Conservation (phyloP, 2,888 invertebrate species). For the Stenchaetothrips biformis region DNA sequence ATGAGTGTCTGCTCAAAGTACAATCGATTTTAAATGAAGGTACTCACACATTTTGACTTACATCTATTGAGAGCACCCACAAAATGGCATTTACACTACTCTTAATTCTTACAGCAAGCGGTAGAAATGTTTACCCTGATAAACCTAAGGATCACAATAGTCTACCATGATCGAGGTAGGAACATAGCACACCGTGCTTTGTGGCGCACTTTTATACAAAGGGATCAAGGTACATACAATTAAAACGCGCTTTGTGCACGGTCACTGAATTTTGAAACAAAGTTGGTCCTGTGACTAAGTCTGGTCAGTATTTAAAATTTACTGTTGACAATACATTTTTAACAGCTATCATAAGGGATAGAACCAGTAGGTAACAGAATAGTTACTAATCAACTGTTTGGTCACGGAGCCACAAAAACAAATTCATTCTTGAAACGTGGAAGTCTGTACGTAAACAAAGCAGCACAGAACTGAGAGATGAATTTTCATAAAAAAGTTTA, state of each 20-base stretch:
- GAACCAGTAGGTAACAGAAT: background rate
- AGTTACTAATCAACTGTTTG: background rate
- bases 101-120: slow-evolving; percentile 12
- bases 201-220: background rate
- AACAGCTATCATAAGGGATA: background rate
- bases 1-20: background rate
- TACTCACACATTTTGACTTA: background rate
- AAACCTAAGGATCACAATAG: slow-evolving; percentile 23
- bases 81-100: background rate
- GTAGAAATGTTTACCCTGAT: slow-evolving; percentile 25
- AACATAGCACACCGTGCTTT: slow-evolving; percentile 24
- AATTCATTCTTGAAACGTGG: background rate
- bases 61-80: background rate
- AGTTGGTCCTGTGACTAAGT: too few relatives aligned
- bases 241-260: too few relatives aligned
- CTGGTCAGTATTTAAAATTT: too few relatives aligned
- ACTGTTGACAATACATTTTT: background rate
- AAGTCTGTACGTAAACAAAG: background rate
- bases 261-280: too few relatives aligned
- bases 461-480: background rate
- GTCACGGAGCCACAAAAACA: background rate
- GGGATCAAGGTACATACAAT: background rate
- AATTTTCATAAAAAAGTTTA: background rate
- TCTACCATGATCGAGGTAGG: slow-evolving; percentile 20
- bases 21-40: background rate